Evolutionary conservation across 2,888 invertebrate species (phyloP), one percentile per base, ranked within the genome.

Genomic region (Spilosoma lubricipeda): DNA sequence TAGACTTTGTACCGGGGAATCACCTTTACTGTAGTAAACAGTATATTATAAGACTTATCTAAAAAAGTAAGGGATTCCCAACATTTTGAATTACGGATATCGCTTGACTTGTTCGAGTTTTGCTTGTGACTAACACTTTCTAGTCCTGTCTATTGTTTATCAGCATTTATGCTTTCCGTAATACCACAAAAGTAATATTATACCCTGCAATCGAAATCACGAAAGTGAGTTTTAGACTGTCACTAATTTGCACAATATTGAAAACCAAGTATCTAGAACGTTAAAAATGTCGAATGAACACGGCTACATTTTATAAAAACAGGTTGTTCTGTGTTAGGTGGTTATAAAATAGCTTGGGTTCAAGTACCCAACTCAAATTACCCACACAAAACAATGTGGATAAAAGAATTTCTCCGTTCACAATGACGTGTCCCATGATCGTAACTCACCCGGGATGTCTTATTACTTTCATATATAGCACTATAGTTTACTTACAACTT

Each of bases 401-500:
- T 91, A 90, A 89, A 91, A 91, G 89, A 91, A 91, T 91, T 90
- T 90, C 88, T 86, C 82, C 86, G 89, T 89, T 88, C 86, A 81
- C 81, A 86, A 89, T 90, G 89, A 90, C 90, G 87, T 87, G 90
- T 89, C 90, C 90, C 89, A 85, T 87, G 89, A 88, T 90, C 91
- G 90, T 92, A 91, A 92, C 90, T 92, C 90, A 91, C 89, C 87
- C 85, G 84, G 80, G 82, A 77, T 81, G 84, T 79, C 87, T 89
- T 91, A 91, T 90, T 91, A 90, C 87, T 88, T 87, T 89, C 86
- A 89, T 90, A 89, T 87, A 88, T 84, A 85, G 82, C 85, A 83
- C 72, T 83, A 84, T 83, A 86, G 87, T 87, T 87, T 88, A 85
- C 85, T 86, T 86, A 79, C 81, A 85, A 86, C 81, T 87, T 82